Conservation (phyloP, 2,797 vertebrate genomes). For the Peromyscus aztecus region DNA sequence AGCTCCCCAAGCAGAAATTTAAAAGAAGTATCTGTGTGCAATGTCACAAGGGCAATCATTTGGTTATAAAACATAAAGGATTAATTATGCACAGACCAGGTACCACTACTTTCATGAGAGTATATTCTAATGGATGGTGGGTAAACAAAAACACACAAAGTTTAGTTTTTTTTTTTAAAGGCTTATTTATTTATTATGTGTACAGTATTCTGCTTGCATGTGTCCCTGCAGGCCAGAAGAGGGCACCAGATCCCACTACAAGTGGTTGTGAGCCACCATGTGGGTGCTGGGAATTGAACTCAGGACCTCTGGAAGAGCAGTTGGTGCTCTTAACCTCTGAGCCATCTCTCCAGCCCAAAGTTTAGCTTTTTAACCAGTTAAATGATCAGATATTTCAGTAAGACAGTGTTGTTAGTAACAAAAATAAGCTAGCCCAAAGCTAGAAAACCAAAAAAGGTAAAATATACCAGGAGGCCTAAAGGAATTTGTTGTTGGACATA, state of each 20-base stretch:
- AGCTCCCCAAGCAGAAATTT: not conserved
- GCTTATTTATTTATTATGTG: too few species aligned
- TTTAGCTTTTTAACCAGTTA: not conserved
- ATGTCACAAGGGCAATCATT: not conserved
- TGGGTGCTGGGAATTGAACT: too few species aligned
- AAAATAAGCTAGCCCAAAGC: constrained; percentile 49
- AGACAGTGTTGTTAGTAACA: constrained; percentile 13
- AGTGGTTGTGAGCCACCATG: too few species aligned
- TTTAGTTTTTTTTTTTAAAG: not conserved
- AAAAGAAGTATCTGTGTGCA: not conserved
- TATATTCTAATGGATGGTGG: not conserved
- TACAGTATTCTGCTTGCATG: too few species aligned
- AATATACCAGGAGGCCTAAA: constrained; percentile 5
- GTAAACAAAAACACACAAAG: not conserved
- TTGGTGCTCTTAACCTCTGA: too few species aligned
- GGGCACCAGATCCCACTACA: too few species aligned
- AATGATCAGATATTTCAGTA: constrained; percentile 40
- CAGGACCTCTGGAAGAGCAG: too few species aligned
- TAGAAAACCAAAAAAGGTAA: constrained; percentile 41
- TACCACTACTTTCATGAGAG: not conserved
- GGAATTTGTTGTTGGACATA: constrained; percentile 39
- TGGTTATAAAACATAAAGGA: constrained; percentile 37
- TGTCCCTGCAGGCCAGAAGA: too few species aligned
- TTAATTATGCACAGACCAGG: not conserved
- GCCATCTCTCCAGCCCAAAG: too few species aligned